These are phyloP conservation scores for Haliclona indistincta DNA, from an alignment of 37 sponge, comb jelly and placozoan genomes.

Conservation along the genomic window DNA sequence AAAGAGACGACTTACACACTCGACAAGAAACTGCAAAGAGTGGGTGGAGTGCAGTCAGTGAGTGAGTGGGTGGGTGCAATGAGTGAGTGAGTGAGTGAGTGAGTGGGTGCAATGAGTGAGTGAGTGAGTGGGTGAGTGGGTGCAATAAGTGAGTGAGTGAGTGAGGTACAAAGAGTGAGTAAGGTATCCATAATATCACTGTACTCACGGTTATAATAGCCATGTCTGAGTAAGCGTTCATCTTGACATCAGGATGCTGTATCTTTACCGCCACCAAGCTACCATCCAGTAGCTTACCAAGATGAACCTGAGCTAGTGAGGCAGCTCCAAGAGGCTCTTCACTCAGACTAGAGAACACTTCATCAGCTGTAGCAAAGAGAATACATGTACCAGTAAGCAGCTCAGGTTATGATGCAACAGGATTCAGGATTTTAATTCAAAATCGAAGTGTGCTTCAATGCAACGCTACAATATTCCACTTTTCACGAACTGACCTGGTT, in stretches of 20 bases:
- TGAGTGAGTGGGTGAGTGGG: too few species aligned
- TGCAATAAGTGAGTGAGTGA: neutral
- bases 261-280: conserved; percentile 89
- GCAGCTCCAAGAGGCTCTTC: conserved; percentile 81
- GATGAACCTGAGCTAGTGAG: conserved; percentile 88
- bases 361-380: conserved; percentile 30
- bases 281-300: conserved; percentile 60
- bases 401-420: neutral
- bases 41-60: too few species aligned
- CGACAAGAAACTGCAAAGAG: conserved; percentile 73
- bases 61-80: too few species aligned
- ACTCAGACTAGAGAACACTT: conserved; percentile 69
- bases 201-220: conserved; percentile 71
- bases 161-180: neutral
- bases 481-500: conserved; percentile 16
- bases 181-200: neutral
- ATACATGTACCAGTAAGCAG: neutral
- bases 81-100: too few species aligned
- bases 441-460: neutral
- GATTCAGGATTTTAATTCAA: too few species aligned
- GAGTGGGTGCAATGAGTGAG: too few species aligned
- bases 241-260: conserved; percentile 86
- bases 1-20: conserved; percentile 68
- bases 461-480: neutral
- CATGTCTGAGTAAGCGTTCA: conserved; percentile 77